A percentile compares a stretch with the other conserved stretches of the same genome.
Conservation (phyloP, 1,140 invertebrate genomes). For the Trypoxylus dichotomus region DNA sequence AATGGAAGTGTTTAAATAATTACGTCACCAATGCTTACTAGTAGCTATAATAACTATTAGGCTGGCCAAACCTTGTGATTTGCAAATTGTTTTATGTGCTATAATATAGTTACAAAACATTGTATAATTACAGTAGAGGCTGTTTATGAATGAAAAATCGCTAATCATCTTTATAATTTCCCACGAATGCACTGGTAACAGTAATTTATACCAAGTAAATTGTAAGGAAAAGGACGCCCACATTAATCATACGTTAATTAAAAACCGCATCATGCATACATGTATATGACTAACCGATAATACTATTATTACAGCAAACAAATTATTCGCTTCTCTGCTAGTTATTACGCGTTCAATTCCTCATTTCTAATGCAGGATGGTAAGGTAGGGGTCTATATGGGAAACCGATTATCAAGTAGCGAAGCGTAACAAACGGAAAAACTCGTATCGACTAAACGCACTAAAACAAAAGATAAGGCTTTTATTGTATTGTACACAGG, state of each 20-base stretch:
- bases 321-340: background rate
- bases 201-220: background rate
- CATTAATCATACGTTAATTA: constrained; percentile 6
- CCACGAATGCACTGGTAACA: constrained; percentile 4
- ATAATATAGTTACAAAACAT: background rate
- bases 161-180: constrained; percentile 1
- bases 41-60: background rate
- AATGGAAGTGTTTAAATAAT: too few relatives aligned
- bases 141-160: background rate
- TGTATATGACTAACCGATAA: constrained; percentile 15
- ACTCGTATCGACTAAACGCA: background rate
- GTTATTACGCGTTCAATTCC: background rate
- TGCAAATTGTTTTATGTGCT: background rate
- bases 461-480: background rate
- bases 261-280: constrained; percentile 14
- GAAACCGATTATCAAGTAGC: constrained; percentile 10
- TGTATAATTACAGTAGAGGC: background rate
- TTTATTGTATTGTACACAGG: background rate
- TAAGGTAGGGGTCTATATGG: background rate
- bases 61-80: background rate
- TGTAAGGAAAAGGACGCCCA: background rate
- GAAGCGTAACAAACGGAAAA: background rate
- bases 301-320: background rate
- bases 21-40: too few relatives aligned
- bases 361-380: background rate